These are phyloP conservation scores for Pristionchus mayeri DNA, from an alignment of 2,888 invertebrate species.

Conservation along the genomic window DNA sequence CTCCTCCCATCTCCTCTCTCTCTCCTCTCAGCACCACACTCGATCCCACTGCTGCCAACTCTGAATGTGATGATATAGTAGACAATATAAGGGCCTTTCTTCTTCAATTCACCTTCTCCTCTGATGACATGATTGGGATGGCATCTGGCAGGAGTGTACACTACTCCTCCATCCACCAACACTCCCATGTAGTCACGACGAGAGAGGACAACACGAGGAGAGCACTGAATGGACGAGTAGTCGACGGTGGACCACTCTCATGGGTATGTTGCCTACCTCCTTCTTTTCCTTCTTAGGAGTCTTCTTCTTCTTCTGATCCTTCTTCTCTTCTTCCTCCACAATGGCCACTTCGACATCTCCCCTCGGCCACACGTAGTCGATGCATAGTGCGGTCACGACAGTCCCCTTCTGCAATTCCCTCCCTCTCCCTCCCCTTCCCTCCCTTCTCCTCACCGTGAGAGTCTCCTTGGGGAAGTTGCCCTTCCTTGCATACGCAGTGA, in stretches of 20 bases:
- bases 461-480: constrained; percentile 37
- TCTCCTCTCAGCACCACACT: neutral
- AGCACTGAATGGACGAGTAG: too few species aligned
- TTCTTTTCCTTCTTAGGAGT: constrained; percentile 23
- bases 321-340: neutral
- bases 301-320: constrained; percentile 24
- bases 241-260: too few species aligned
- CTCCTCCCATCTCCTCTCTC: constrained; percentile 23
- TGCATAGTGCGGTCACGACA: neutral
- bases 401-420: constrained; percentile 48
- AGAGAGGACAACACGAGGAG: constrained; percentile 31
- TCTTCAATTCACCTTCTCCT: neutral
- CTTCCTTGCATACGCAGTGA: constrained; percentile 33
- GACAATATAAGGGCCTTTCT: too few species aligned
- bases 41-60: neutral
- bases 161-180: constrained; percentile 12
- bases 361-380: constrained; percentile 50
- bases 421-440: neutral
- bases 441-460: constrained; percentile 46
- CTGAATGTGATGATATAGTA: neutral
- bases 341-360: constrained; percentile 49
- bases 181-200: constrained; percentile 46
- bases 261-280: too few species aligned
- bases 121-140: constrained; percentile 50
- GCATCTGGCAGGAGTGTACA: constrained; percentile 43